These are phyloP conservation scores for Dynastes hyllus DNA, from an alignment of 2,888 invertebrate species.

Conservation along the genomic window DNA sequence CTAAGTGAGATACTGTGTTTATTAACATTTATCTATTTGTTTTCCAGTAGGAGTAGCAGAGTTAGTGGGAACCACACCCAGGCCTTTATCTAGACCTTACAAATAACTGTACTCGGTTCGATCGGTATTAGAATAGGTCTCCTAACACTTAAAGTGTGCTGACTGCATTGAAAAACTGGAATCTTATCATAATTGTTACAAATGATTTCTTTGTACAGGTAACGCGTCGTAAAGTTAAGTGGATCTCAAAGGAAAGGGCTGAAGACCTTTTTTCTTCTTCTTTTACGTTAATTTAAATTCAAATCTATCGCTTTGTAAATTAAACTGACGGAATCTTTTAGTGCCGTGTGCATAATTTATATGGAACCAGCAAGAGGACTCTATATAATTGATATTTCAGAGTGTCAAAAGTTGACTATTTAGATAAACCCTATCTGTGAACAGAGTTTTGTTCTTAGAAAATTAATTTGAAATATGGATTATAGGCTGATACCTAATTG, in stretches of 20 bases:
- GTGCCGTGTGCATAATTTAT: slow-evolving; percentile 35
- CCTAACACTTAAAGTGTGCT: slow-evolving; percentile 49
- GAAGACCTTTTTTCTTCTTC: background rate
- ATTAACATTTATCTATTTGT: slow-evolving; percentile 49
- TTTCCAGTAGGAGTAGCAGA: slow-evolving; percentile 47
- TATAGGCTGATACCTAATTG: slow-evolving; percentile 22
- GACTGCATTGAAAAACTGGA: slow-evolving; percentile 36
- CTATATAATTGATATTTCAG: slow-evolving; percentile 44
- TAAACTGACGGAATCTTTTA: slow-evolving; percentile 46
- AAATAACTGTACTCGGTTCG: slow-evolving; percentile 47
- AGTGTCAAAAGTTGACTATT: slow-evolving; percentile 43
- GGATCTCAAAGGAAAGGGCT: slow-evolving; percentile 20
- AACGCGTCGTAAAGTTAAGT: slow-evolving; percentile 46
- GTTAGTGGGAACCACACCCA: slow-evolving; percentile 49
- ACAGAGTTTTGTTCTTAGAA: slow-evolving; percentile 46
- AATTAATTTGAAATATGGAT: slow-evolving; percentile 44
- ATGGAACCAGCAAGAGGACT: slow-evolving; percentile 5
- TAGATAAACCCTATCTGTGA: slow-evolving; percentile 31
- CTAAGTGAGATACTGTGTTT: slow-evolving; percentile 52
- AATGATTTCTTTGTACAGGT: slow-evolving; percentile 49
- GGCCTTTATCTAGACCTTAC: slow-evolving; percentile 29
- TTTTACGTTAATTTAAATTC: slow-evolving; percentile 45
- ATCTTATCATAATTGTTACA: slow-evolving; percentile 50
- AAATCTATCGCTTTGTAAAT: slow-evolving; percentile 45
- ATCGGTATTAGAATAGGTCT: slow-evolving; percentile 44